Conservation (phyloP, 2,888 invertebrate genomes). For the Drosophila colorata region DNA sequence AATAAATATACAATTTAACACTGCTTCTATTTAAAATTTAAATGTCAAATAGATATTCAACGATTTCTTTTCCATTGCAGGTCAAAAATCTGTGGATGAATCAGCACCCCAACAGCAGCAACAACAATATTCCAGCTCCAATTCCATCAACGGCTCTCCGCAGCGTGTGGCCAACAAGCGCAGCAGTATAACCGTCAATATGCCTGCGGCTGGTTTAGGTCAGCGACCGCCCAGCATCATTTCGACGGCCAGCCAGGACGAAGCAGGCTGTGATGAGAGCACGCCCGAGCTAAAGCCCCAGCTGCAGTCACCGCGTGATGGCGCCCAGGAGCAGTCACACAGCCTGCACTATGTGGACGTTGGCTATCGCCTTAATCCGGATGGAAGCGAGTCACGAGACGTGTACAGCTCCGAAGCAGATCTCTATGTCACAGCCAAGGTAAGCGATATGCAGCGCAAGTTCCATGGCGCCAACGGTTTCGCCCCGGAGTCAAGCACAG, state of each 20-base stretch:
- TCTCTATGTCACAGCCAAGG: constrained; percentile 83
- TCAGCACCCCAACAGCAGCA: constrained; percentile 39
- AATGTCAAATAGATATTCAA: not conserved
- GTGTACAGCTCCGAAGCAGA: constrained; percentile 85
- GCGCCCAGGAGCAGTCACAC: constrained; percentile 49
- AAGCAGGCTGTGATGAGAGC: constrained; percentile 90
- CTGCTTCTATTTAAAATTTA: no score
- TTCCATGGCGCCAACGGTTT: constrained; percentile 83
- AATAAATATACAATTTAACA: not conserved
- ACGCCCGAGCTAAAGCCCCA: constrained; percentile 87
- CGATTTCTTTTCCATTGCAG: constrained; percentile 48
- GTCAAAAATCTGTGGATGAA: constrained; percentile 76
- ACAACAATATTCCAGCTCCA: constrained; percentile 58
- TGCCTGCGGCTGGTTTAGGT: constrained; percentile 88
- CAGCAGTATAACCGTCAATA: constrained; percentile 88
- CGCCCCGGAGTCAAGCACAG: constrained; percentile 82
- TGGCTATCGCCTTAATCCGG: constrained; percentile 85
- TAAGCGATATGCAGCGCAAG: constrained; percentile 83
- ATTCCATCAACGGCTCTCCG: constrained; percentile 66
- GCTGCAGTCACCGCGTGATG: constrained; percentile 82
- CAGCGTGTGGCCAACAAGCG: constrained; percentile 86
- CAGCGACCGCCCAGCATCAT: constrained; percentile 89
- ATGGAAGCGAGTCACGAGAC: constrained; percentile 84
- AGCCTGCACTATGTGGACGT: constrained; percentile 85
- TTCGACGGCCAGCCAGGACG: constrained; percentile 88